phyloP scores from a whole-genome alignment of 2,888 invertebrate genomes.

The Temnothorax unifasciatus region DNA sequence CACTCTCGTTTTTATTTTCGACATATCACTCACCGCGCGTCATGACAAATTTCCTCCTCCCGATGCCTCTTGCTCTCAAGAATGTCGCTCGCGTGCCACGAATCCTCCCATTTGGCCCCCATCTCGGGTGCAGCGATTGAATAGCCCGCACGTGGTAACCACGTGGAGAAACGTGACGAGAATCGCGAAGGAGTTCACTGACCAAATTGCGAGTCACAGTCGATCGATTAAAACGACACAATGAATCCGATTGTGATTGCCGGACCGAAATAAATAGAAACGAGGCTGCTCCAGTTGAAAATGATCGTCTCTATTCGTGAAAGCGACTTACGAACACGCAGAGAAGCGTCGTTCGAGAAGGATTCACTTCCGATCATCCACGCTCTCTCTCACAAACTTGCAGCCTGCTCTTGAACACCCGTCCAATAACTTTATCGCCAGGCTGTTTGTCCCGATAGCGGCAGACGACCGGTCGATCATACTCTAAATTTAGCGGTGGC shows the following conservation, averaged over 20 bases:
- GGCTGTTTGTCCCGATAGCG: conserved; percentile 77
- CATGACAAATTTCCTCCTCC: conserved; percentile 51
- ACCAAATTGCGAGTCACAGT: background rate
- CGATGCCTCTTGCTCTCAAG: conserved; percentile 45
- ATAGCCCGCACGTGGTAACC: conserved; percentile 65
- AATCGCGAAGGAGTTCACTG: conserved; percentile 39
- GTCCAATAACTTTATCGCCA: conserved; percentile 76
- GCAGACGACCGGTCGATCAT: conserved; percentile 77
- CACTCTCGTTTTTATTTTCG: background rate
- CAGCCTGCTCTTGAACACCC: conserved; percentile 38
- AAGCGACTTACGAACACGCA: background rate
- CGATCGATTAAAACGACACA: conserved; percentile 13
- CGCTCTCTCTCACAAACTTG: conserved; percentile 24
- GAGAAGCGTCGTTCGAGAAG: background rate
- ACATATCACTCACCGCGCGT: conserved; percentile 62
- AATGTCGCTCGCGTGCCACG: conserved; percentile 35
- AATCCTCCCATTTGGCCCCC: conserved; percentile 64
- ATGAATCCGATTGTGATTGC: background rate
- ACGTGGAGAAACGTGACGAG: conserved; percentile 65
- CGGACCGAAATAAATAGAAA: background rate
- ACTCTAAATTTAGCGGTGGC: conserved; percentile 77
- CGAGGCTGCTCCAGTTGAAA: background rate
- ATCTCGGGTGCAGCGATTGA: conserved; percentile 47
- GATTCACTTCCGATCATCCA: background rate
- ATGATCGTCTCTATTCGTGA: background rate